A percentile compares a stretch with the other conserved stretches of the same genome.
Conservation (phyloP, 1,140 invertebrate genomes). For the Scaptomyza hsui region DNA sequence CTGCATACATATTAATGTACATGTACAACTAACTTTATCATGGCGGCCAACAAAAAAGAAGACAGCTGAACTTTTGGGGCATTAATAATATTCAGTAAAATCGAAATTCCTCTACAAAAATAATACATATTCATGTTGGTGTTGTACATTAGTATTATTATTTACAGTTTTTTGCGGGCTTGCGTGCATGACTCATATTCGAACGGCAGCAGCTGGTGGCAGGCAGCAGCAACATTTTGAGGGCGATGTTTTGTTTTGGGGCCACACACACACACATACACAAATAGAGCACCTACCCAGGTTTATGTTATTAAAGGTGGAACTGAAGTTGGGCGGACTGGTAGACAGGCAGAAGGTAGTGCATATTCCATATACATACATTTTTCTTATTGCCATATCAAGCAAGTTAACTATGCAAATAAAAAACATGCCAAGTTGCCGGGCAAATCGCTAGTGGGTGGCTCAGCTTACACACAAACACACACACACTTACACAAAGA, state of each 20-base stretch:
- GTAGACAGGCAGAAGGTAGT: constrained; percentile 8
- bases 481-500: neutral
- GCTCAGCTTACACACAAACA: constrained; percentile 3
- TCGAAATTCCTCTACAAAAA: constrained; percentile 33
- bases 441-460: constrained; percentile 27
- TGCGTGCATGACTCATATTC: constrained; percentile 71
- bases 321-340: constrained; percentile 37
- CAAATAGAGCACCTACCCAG: constrained; percentile 20
- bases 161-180: constrained; percentile 57
- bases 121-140: constrained; percentile 37
- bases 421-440: constrained; percentile 19
- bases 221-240: constrained; percentile 29
- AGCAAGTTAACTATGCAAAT: constrained; percentile 41
- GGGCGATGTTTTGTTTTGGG: constrained; percentile 48
- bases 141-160: constrained; percentile 26
- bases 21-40: constrained; percentile 34
- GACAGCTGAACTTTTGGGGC: constrained; percentile 32
- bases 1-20: neutral
- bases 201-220: constrained; percentile 50
- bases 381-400: constrained; percentile 26
- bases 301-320: constrained; percentile 19
- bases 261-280: constrained; percentile 20
- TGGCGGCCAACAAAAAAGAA: constrained; percentile 22
- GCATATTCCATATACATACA: neutral
- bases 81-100: constrained; percentile 39